Evolutionary conservation across 2,888 invertebrate species (phyloP).

Genomic region (Physocephala rufipes): DNA sequence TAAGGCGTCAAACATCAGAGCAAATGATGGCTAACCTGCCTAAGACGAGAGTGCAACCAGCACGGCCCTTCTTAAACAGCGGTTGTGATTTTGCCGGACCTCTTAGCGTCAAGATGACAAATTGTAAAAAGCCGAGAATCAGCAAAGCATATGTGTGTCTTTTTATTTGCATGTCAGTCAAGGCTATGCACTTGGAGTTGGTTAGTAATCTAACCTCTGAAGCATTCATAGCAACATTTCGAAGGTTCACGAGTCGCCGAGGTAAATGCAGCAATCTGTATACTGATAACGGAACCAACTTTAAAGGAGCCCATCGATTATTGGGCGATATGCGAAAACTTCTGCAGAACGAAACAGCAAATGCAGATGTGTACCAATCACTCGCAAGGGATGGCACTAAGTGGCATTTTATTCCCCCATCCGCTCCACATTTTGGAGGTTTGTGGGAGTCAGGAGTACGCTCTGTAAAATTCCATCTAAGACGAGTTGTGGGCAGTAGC

Average conservation of each 20-base stretch:
- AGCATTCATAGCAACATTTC: slow-evolving; percentile 43
- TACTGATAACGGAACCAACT: slow-evolving; percentile 42
- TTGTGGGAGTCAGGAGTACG: slow-evolving; percentile 33
- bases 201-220: slow-evolving; percentile 41
- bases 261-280: slow-evolving; percentile 36
- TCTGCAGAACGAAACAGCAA: slow-evolving; percentile 25
- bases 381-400: slow-evolving; percentile 24
- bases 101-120: slow-evolving; percentile 18
- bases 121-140: not conserved
- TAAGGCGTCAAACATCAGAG: too few relatives aligned
- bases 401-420: slow-evolving; percentile 40
- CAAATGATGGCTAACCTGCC: too few relatives aligned
- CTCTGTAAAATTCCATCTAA: slow-evolving; percentile 35
- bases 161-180: slow-evolving; percentile 42
- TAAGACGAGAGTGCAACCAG: too few relatives aligned
- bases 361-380: not conserved
- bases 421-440: slow-evolving; percentile 37
- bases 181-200: slow-evolving; percentile 43
- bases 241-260: slow-evolving; percentile 39
- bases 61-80: too few relatives aligned
- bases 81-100: slow-evolving; percentile 19
- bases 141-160: slow-evolving; percentile 42
- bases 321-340: slow-evolving; percentile 33
- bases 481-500: slow-evolving; percentile 31
- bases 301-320: slow-evolving; percentile 32